phyloP scores from a whole-genome alignment of 1,140 invertebrate genomes.

The Heliconius hermathena region DNA sequence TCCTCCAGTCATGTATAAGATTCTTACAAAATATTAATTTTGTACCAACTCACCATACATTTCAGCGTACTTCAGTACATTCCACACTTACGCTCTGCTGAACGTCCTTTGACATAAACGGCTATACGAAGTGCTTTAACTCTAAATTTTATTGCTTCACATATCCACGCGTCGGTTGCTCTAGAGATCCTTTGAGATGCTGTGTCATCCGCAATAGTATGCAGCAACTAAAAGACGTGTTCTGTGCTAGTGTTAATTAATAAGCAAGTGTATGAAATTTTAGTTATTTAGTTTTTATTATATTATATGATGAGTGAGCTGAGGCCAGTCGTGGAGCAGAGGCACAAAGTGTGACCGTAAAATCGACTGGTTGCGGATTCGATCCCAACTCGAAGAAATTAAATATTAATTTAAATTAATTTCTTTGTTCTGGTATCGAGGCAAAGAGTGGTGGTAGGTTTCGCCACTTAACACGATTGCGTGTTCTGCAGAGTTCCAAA shows the following conservation, averaged over 20 bases:
- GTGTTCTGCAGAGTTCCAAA: too few species aligned
- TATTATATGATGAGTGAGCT: too few species aligned
- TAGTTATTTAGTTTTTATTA: not conserved
- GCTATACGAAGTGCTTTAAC: conserved; percentile 7
- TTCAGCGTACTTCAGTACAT: not conserved
- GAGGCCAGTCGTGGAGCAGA: too few species aligned
- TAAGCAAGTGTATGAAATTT: not conserved
- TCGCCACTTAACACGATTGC: too few species aligned
- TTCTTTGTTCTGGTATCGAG: too few species aligned
- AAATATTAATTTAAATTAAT: too few species aligned
- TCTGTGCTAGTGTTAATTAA: not conserved
- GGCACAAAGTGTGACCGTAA: too few species aligned
- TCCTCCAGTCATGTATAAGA: too few species aligned
- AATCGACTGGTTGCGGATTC: too few species aligned
- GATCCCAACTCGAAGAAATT: too few species aligned
- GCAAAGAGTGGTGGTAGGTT: too few species aligned
- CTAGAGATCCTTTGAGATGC: conserved; percentile 2
- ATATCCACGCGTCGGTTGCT: not conserved
- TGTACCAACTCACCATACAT: not conserved
- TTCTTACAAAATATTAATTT: too few species aligned
- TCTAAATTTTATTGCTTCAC: conserved; percentile 8
- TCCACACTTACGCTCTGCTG: not conserved
- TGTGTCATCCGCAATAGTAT: not conserved
- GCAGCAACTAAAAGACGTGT: not conserved
- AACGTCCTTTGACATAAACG: not conserved